Conservation (phyloP, 1,140 invertebrate species). For the Drosophila seguyi region DNA sequence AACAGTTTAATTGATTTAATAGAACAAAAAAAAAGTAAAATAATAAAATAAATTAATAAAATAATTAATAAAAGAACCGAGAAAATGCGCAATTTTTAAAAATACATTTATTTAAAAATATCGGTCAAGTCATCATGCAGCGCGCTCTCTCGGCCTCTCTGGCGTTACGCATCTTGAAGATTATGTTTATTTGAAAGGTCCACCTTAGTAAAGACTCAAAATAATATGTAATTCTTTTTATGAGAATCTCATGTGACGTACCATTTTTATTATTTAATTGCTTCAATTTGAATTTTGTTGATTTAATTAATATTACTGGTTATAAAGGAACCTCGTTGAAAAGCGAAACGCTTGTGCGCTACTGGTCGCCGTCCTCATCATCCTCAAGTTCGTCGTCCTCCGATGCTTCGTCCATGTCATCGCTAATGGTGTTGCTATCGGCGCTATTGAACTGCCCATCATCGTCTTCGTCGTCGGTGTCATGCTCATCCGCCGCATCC, state of each 20-base stretch:
- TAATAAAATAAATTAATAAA: no score
- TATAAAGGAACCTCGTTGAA: slow-evolving; percentile 7
- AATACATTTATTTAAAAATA: neutral
- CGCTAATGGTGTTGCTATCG: slow-evolving; percentile 25
- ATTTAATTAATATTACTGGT: neutral
- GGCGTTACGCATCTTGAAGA: neutral
- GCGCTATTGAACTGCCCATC: slow-evolving; percentile 43
- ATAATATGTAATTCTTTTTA: neutral
- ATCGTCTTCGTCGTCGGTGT: slow-evolving; percentile 32
- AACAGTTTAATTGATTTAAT: no score
- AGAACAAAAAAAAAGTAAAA: no score
- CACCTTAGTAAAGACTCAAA: neutral
- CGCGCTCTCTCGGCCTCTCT: neutral
- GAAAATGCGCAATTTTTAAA: neutral
- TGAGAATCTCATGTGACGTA: slow-evolving; percentile 27
- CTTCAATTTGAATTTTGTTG: slow-evolving; percentile 19
- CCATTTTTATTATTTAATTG: slow-evolving; percentile 57
- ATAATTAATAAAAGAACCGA: no score
- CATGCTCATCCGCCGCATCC: slow-evolving; percentile 26
- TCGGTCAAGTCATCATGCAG: neutral
- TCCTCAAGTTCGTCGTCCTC: slow-evolving; percentile 23
- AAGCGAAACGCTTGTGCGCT: neutral
- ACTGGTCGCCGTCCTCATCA: slow-evolving; percentile 16
- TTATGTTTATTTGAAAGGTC: neutral
- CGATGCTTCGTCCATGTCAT: slow-evolving; percentile 30